Conservation (phyloP, 2,797 vertebrate genomes). For the Oceanodroma leucorhoa region DNA sequence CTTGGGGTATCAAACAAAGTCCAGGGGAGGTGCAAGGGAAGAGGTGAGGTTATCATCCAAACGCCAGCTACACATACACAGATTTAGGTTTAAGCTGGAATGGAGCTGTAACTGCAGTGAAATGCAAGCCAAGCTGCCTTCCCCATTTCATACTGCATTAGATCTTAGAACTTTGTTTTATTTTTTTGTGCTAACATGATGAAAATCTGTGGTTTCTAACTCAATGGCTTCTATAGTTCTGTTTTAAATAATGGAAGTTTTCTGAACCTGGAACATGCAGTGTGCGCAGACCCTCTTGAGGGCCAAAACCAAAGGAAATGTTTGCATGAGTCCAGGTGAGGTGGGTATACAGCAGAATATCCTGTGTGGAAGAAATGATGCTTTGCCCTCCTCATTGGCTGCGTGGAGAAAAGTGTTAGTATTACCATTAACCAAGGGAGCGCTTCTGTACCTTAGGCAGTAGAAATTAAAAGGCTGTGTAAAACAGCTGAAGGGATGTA, state of each 20-base stretch:
- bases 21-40: neutral
- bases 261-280: neutral
- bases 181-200: neutral
- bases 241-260: neutral
- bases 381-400: neutral
- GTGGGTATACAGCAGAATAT: neutral
- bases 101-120: neutral
- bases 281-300: neutral
- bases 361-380: neutral
- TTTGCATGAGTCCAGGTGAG: neutral
- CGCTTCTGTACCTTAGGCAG: neutral
- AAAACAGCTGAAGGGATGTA: neutral
- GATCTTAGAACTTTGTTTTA: neutral
- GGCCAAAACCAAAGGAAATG: neutral
- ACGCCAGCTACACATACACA: accelerated
- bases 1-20: neutral
- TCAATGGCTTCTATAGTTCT: neutral
- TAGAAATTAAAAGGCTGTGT: neutral
- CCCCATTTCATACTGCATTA: neutral
- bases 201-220: neutral
- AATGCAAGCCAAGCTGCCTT: neutral
- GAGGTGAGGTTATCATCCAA: neutral
- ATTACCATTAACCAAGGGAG: neutral
- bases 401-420: neutral
- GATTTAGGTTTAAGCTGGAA: neutral